A percentile compares a stretch with the other conserved stretches of the same genome.
Evolutionary conservation across 2,113 vertebrate genomes (phyloP).

Genomic region (Myiagra hebetior): DNA sequence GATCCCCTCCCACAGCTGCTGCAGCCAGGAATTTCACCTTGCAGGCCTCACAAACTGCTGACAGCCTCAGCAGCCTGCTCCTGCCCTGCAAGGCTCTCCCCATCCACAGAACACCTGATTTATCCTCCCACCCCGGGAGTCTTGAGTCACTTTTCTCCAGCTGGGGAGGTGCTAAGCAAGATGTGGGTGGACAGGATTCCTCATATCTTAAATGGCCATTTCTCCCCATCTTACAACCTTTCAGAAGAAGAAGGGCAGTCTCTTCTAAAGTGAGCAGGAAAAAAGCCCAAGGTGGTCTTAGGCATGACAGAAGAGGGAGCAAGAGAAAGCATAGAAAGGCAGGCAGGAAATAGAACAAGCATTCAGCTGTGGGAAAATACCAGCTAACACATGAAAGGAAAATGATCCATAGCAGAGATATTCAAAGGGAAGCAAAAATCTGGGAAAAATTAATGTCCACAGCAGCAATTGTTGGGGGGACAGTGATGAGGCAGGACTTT

Average conservation of each 20-base stretch:
- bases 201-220: not conserved
- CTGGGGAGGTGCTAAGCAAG: not conserved
- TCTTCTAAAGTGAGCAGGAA: not conserved
- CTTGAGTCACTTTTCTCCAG: not conserved
- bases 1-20: not conserved
- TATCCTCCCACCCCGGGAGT: not conserved
- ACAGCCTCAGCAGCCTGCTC: not conserved
- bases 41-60: not conserved
- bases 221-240: not conserved
- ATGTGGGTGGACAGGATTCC: not conserved
- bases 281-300: not conserved
- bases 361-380: slow-evolving; percentile 5
- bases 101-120: not conserved
- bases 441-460: slow-evolving; percentile 9
- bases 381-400: not conserved
- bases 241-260: not conserved
- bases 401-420: not conserved
- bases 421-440: slow-evolving; percentile 22
- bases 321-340: not conserved
- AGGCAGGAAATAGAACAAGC: slow-evolving; percentile 21
- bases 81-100: not conserved
- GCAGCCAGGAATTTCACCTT: not conserved
- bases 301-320: not conserved
- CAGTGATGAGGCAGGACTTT: not conserved
- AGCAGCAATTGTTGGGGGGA: not conserved